These are phyloP conservation scores for Lucilia cuprina DNA, from an alignment of 1,140 invertebrate genomes.

Conservation along the genomic window DNA sequence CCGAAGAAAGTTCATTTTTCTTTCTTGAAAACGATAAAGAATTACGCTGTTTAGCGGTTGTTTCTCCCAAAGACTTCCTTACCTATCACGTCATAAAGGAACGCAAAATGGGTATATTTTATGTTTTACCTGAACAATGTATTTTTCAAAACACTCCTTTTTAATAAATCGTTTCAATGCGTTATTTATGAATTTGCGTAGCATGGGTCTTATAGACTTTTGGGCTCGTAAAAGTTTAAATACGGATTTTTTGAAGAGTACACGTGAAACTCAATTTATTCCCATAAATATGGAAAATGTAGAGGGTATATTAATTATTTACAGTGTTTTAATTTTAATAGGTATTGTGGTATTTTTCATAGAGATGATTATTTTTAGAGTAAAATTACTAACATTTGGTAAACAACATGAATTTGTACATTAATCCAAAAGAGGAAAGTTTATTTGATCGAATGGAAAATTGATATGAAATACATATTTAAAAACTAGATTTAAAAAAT, in stretches of 20 bases:
- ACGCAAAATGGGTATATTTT: constrained; percentile 25
- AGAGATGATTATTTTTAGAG: background rate
- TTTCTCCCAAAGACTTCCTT: constrained; percentile 35
- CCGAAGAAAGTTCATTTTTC: constrained; percentile 14
- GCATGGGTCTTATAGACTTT: constrained; percentile 35
- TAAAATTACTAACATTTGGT: background rate
- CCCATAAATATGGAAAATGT: background rate
- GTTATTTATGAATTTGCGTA: constrained; percentile 37
- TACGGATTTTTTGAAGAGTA: background rate
- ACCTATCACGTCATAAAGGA: constrained; percentile 20
- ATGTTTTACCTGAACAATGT: constrained; percentile 38
- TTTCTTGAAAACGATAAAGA: background rate
- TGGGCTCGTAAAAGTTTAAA: constrained; percentile 31
- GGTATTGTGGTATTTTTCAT: background rate
- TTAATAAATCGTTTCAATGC: constrained; percentile 37
- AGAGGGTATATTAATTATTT: background rate
- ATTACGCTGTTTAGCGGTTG: constrained; percentile 1
- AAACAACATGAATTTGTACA: background rate
- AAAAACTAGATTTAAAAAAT: background rate
- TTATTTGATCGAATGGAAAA: too few relatives aligned
- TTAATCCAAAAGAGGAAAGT: background rate
- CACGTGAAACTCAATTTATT: background rate
- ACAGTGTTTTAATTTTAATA: background rate
- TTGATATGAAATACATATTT: background rate
- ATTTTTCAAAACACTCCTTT: constrained; percentile 38